Conservation (phyloP, 2,888 invertebrate genomes). For the Drosophila parthenogenetica region DNA sequence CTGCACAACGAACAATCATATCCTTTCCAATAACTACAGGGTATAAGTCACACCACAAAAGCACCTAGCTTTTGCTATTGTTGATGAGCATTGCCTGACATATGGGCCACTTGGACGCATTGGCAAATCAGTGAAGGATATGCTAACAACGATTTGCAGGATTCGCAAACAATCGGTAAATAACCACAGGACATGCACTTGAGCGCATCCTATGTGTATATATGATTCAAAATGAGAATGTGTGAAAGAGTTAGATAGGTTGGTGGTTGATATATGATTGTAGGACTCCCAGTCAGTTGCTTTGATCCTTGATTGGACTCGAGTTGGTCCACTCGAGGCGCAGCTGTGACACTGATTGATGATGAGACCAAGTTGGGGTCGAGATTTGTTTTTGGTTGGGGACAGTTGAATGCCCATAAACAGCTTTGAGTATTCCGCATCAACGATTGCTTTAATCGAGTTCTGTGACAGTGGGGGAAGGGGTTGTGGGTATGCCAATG, state of each 20-base stretch:
- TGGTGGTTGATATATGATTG: constrained; percentile 15
- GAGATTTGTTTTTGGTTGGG: background rate
- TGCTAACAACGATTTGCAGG: constrained; percentile 52
- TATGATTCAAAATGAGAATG: constrained; percentile 66
- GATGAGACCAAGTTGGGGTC: constrained; percentile 30
- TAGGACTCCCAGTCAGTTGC: constrained; percentile 44
- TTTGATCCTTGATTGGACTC: constrained; percentile 79
- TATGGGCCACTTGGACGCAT: constrained; percentile 68
- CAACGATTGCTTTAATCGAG: constrained; percentile 74
- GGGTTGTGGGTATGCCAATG: background rate
- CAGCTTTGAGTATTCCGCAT: constrained; percentile 65
- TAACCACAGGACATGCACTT: constrained; percentile 79
- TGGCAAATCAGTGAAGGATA: constrained; percentile 57
- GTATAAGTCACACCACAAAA: constrained; percentile 47
- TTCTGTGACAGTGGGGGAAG: constrained; percentile 11
- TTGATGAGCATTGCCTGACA: constrained; percentile 54
- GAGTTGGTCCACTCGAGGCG: constrained; percentile 52
- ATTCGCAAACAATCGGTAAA: constrained; percentile 62
- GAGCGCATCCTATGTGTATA: constrained; percentile 55
- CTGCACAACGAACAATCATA: background rate
- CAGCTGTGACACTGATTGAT: constrained; percentile 75
- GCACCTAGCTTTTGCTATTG: background rate
- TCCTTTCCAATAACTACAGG: constrained; percentile 3
- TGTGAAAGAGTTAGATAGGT: constrained; percentile 51
- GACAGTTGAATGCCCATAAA: constrained; percentile 25